Evolutionary conservation across 1,140 invertebrate genomes (phyloP).

Genomic region (Heterodera schachtii): DNA sequence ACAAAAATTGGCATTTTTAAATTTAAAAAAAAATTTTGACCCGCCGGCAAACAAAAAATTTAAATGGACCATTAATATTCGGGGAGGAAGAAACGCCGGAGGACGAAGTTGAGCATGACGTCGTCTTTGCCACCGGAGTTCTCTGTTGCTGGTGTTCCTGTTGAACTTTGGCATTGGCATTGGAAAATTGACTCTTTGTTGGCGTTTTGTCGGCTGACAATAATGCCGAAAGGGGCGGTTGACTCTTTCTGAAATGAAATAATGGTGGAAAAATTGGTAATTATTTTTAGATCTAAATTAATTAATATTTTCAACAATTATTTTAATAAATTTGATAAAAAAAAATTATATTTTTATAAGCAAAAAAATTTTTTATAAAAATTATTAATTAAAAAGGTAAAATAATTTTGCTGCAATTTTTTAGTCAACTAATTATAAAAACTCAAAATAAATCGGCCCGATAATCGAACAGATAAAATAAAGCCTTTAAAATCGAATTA

Average conservation of each 20-base stretch:
- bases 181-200: not conserved
- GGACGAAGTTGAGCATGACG: constrained; percentile 17
- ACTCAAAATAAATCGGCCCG: too few relatives aligned
- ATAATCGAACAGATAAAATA: too few relatives aligned
- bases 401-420: too few relatives aligned
- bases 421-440: too few relatives aligned
- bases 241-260: constrained; percentile 7
- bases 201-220: not conserved
- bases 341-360: not conserved
- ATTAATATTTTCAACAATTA: too few relatives aligned
- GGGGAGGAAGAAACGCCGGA: constrained; percentile 30
- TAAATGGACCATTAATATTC: not conserved
- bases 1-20: too few relatives aligned
- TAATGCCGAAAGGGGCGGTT: not conserved
- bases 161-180: not conserved
- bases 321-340: too few relatives aligned
- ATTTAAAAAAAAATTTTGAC: too few relatives aligned
- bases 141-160: not conserved
- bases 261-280: too few relatives aligned
- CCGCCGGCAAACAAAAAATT: too few relatives aligned
- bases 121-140: not conserved
- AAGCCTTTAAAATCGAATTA: too few relatives aligned
- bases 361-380: not conserved
- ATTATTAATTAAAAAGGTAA: not conserved
- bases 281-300: too few relatives aligned